phyloP scores from a whole-genome alignment of 2,113 vertebrate genomes.

The Lasiurus cinereus region DNA sequence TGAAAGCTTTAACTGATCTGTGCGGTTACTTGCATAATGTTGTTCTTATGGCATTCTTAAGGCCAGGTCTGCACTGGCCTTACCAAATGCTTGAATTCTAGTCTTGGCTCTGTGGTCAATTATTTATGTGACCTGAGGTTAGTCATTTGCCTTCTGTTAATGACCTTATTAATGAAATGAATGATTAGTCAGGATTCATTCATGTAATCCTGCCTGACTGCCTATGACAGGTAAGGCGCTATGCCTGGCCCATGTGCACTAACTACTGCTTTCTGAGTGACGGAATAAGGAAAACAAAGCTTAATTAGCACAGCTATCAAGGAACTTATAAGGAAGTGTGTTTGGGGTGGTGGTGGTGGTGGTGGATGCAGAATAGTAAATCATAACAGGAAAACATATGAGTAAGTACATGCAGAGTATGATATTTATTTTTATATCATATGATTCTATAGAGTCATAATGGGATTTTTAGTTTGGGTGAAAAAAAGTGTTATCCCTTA shows the following conservation, averaged over 20 bases:
- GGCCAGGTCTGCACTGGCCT: not conserved
- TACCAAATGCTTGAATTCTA: not conserved
- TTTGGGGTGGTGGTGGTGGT: not conserved
- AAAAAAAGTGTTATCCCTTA: not conserved
- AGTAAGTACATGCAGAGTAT: not conserved
- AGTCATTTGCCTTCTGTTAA: slow-evolving; percentile 38
- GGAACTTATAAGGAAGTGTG: not conserved
- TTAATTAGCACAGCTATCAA: not conserved
- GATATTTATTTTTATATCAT: not conserved
- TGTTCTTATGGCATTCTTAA: not conserved
- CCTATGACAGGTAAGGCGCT: not conserved
- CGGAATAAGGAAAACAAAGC: not conserved
- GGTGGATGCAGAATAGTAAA: not conserved
- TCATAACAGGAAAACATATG: not conserved
- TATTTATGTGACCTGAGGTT: not conserved
- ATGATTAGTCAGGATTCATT: not conserved
- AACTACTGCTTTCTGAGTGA: not conserved
- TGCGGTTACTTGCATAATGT: not conserved
- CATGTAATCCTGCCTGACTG: not conserved
- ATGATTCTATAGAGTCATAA: not conserved
- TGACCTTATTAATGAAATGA: slow-evolving; percentile 35
- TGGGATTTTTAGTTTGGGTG: slow-evolving; percentile 51
- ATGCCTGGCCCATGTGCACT: not conserved
- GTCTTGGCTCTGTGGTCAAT: not conserved
- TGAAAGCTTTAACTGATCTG: not conserved